Evolutionary conservation across 2,888 invertebrate genomes (phyloP).

Genomic region (Mylabris sibirica): DNA sequence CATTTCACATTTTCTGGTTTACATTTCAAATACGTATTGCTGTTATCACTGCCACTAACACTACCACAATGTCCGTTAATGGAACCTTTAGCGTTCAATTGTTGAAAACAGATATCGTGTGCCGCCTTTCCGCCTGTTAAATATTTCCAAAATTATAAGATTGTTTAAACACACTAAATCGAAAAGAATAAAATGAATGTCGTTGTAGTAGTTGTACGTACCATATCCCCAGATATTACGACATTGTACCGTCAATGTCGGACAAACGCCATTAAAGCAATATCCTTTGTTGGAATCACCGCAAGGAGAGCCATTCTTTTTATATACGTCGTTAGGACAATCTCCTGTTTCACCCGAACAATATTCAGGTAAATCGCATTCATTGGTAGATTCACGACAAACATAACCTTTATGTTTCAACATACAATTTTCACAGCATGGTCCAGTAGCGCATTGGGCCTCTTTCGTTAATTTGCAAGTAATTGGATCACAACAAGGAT

Average conservation of each 20-base stretch:
- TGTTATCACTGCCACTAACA: slow-evolving; percentile 67
- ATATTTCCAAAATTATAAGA: background rate
- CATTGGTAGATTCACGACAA: slow-evolving; percentile 87
- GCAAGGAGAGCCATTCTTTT: slow-evolving; percentile 93
- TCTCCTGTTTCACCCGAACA: slow-evolving; percentile 89
- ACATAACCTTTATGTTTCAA: slow-evolving; percentile 65
- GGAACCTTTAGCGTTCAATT: slow-evolving; percentile 94
- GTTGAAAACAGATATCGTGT: slow-evolving; percentile 89
- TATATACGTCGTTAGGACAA: slow-evolving; percentile 89
- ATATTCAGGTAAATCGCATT: slow-evolving; percentile 95
- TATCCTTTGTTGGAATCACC: slow-evolving; percentile 71
- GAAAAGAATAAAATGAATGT: background rate
- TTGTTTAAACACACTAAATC: background rate
- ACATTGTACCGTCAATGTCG: slow-evolving; percentile 87
- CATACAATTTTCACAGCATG: slow-evolving; percentile 91
- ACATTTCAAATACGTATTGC: slow-evolving; percentile 80
- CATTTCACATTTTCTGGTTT: slow-evolving; percentile 82
- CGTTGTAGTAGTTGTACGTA: slow-evolving; percentile 30
- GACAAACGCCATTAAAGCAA: slow-evolving; percentile 93
- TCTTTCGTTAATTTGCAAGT: slow-evolving; percentile 94
- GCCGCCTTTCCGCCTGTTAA: slow-evolving; percentile 73
- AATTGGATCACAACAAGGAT: slow-evolving; percentile 97
- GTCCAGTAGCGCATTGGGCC: slow-evolving; percentile 91
- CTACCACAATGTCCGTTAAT: slow-evolving; percentile 96
- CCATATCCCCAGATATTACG: slow-evolving; percentile 91